Base-by-base conservation (phyloP, 2,888 invertebrate species). In the Zaprionus obscuricornis region DNA sequence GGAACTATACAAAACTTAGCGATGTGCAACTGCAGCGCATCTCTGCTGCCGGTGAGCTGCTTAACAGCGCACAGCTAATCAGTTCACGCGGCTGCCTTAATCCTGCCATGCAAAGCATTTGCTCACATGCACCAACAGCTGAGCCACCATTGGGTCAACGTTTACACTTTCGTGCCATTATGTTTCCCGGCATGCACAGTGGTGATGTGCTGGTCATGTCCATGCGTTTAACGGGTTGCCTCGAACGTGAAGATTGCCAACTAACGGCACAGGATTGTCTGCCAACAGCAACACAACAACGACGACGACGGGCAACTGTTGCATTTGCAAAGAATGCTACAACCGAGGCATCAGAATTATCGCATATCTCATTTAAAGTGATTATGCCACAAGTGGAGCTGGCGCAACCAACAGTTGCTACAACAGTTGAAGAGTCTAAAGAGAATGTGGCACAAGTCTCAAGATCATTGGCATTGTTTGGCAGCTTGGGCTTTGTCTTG, bases 141-240 rank as follows among this genome's bases (percentile, higher is more conserved):
- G 90, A 90, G 29, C 84, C 88, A 8, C 91, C 92, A 0, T 74
- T 92, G 24, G 89, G 90, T 0, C 90, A 91, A 50, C 87, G 91
- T 1, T 65, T 92, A 17, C 87, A 89, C 33, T 92, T 92, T 64
- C 90, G 92, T 42, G 92, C 92, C 0, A 92, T 93, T 31, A 91
- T 92, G 90, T 93, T 93, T 74, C 92, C 93, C 58, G 92, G 92
- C 8, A 92, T 92, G 91, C 89, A 88, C 13, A 92, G 91, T 67
- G 92, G 92, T 1, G 93, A 93, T 51, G 92, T 92, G 69, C 90
- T 93, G 87, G 86, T 92, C 1, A 86, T 93, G 64, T 92, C 91
- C 33, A 91, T 93, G 59, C 91, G 91, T 58, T 90, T 93, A 59
- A 89, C 91, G 0, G 93, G 91, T 0, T 93, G 93, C 63, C 59